These are phyloP conservation scores for Callimorpha dominula DNA, from an alignment of 2,888 invertebrate species.

Conservation along the genomic window DNA sequence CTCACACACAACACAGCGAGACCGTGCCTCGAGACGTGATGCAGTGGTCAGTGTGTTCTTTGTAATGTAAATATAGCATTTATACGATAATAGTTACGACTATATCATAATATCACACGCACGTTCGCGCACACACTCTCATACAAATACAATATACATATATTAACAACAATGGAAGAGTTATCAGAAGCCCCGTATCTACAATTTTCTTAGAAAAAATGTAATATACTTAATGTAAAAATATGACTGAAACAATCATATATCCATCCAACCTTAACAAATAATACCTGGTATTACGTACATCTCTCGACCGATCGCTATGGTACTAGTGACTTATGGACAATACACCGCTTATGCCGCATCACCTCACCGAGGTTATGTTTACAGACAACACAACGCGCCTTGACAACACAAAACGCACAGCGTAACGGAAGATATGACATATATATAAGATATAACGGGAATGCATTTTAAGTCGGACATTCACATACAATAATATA, in stretches of 20 bases:
- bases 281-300: conserved; percentile 54
- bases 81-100: conserved; percentile 47
- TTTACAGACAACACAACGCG: background rate
- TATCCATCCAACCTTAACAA: conserved; percentile 45
- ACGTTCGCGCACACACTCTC: conserved; percentile 62
- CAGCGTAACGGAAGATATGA: conserved; percentile 71
- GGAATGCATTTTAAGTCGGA: conserved; percentile 78
- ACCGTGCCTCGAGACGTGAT: conserved; percentile 24
- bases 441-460: conserved; percentile 45
- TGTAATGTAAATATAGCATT: conserved; percentile 65
- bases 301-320: conserved; percentile 31
- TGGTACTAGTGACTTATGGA: conserved; percentile 28
- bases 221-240: conserved; percentile 41
- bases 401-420: conserved; percentile 56
- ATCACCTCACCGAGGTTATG: background rate
- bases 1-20: conserved; percentile 13
- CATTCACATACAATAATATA: conserved; percentile 59
- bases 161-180: conserved; percentile 81
- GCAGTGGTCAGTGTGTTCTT: conserved; percentile 27
- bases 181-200: conserved; percentile 76
- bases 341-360: background rate
- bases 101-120: conserved; percentile 61
- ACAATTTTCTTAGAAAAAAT: conserved; percentile 61
- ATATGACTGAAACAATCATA: conserved; percentile 41
- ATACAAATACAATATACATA: conserved; percentile 58